A percentile compares a stretch with the other conserved stretches of the same genome.
These are phyloP conservation scores for Pollicipes pollicipes DNA, from an alignment of 1,140 invertebrate species.

Conservation along the genomic window DNA sequence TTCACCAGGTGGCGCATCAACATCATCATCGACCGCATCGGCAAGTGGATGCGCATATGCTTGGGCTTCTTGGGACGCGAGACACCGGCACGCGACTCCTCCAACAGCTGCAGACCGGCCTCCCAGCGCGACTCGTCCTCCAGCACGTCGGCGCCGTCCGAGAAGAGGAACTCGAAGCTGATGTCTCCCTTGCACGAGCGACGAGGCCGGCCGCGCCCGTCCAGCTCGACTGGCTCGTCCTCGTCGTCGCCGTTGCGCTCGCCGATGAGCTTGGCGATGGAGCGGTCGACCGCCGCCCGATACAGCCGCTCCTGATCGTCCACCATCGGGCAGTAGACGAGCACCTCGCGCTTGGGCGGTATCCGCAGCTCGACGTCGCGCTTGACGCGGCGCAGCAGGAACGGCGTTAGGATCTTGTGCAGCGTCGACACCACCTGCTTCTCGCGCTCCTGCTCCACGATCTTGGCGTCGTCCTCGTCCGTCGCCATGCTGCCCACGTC, in stretches of 20 bases:
- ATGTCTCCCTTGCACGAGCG: neutral
- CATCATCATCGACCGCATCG: constrained; percentile 28
- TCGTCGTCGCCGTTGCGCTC: constrained; percentile 19
- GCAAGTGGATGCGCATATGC: constrained; percentile 13
- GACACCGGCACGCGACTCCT: neutral
- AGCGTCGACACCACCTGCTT: constrained; percentile 38
- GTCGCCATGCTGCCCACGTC: constrained; percentile 33
- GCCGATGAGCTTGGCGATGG: constrained; percentile 24
- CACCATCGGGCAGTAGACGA: constrained; percentile 45
- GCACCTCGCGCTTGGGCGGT: constrained; percentile 43
- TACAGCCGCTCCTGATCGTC: constrained; percentile 41
- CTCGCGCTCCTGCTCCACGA: constrained; percentile 40
- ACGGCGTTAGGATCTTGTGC: constrained; percentile 45
- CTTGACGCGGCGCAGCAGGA: constrained; percentile 47
- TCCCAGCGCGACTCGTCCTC: neutral
- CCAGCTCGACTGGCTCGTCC: constrained; percentile 5
- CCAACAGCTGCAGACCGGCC: constrained; percentile 8
- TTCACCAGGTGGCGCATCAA: constrained; percentile 46
- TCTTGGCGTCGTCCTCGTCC: constrained; percentile 26
- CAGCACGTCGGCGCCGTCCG: constrained; percentile 1
- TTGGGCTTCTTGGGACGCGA: constrained; percentile 1
- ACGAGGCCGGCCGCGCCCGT: neutral
- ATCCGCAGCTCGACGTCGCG: constrained; percentile 41
- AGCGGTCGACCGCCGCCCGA: constrained; percentile 29
- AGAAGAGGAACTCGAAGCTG: constrained; percentile 8